Evolutionary conservation across 2,113 vertebrate species (phyloP).

Genomic region (Centropristis striata): DNA sequence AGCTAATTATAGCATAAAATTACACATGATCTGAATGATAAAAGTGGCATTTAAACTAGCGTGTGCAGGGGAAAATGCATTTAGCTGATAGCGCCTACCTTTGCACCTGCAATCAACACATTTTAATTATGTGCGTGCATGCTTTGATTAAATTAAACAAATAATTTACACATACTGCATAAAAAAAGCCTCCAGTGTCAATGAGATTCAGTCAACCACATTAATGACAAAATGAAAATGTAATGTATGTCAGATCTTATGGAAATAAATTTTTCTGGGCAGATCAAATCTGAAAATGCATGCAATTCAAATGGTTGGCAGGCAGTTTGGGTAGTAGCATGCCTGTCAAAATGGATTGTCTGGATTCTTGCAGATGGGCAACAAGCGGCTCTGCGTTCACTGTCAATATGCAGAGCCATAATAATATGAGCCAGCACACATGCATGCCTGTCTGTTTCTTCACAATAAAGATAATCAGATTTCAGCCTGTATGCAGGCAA

Average conservation of each 20-base stretch:
- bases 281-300: constrained; percentile 32
- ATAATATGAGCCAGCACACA: neutral
- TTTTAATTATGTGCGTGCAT: neutral
- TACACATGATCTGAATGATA: neutral
- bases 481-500: constrained; percentile 6
- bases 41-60: neutral
- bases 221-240: constrained; percentile 3
- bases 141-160: neutral
- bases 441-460: neutral
- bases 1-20: neutral
- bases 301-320: constrained; percentile 30
- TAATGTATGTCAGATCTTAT: constrained; percentile 14
- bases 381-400: constrained; percentile 12
- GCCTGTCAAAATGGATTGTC: constrained; percentile 48
- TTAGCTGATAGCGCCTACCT: neutral
- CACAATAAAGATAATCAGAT: constrained; percentile 10
- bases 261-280: constrained; percentile 20
- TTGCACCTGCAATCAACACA: neutral
- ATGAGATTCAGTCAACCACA: neutral
- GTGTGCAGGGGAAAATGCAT: neutral
- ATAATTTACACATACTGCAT: neutral
- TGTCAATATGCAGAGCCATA: constrained; percentile 20
- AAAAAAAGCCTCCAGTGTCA: neutral
- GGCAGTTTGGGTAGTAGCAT: constrained; percentile 3
- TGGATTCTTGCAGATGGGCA: constrained; percentile 25